phyloP scores from a whole-genome alignment of 2,113 vertebrate genomes.

The Halcyon malimbica region DNA sequence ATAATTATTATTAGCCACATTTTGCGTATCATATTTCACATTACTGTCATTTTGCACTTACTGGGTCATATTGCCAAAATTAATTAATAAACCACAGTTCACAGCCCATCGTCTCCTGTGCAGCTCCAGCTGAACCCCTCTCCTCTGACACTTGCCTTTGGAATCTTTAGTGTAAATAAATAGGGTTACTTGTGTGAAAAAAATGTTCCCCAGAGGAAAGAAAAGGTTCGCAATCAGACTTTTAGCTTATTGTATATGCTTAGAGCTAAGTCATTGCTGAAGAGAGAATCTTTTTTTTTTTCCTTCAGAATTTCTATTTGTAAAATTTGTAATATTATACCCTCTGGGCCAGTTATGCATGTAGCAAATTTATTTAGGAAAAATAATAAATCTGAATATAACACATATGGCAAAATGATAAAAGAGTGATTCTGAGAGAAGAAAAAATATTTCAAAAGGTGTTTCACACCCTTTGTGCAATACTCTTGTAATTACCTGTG shows the following conservation, averaged over 20 bases:
- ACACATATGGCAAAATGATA: not conserved
- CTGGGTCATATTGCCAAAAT: conserved; percentile 8
- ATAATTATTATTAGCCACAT: not conserved
- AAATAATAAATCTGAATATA: not conserved
- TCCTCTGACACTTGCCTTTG: not conserved
- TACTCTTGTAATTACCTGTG: not conserved
- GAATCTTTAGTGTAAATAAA: not conserved
- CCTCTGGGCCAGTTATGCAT: not conserved
- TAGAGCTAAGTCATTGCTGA: not conserved
- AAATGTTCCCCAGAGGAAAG: not conserved
- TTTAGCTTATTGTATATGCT: not conserved
- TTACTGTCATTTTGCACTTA: not conserved
- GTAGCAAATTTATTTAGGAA: not conserved
- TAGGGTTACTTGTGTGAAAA: not conserved
- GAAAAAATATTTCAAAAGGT: not conserved
- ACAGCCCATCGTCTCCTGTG: not conserved
- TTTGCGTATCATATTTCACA: not conserved
- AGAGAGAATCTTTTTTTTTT: not conserved
- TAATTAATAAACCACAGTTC: conserved; percentile 25
- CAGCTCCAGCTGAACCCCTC: not conserved
- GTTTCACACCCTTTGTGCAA: not conserved
- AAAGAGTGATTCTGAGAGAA: not conserved
- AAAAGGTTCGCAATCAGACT: not conserved
- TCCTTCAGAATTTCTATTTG: not conserved
- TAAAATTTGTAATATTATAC: not conserved